Base-by-base conservation (phyloP, 2,113 vertebrate species). In the Bubo scandiacus region DNA sequence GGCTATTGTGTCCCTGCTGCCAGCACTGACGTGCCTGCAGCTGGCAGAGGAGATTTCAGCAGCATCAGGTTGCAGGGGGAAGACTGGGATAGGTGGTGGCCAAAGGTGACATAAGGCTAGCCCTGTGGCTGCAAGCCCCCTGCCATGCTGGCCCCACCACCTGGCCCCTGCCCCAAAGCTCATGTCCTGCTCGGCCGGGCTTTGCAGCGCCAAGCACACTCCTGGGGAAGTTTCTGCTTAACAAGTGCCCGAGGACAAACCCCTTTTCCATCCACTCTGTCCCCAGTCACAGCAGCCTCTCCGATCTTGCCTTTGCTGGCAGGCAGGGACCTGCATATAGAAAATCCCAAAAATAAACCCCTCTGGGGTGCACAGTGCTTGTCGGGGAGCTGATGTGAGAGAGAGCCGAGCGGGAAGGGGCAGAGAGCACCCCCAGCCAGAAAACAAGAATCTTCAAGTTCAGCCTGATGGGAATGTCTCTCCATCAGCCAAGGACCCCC, bases 141-240 rank as follows among this genome's bases (percentile, higher is more conserved):
- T 49, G 55, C 55, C 25, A 10, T 6, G 23, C 38, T 61, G 36
- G 38, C 26, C 45, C 30, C 2, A 1, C 8, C 3, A 1, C 66
- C 75, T n/a, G 40, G 57, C 18, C 47, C 47, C 75, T 29, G 61
- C 14, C 43, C 61, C 32, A 43, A 18, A 68, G 43, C 54, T 59
- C 52, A 19, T 1, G 3, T 18, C 27, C 55, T 71, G 27, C 74
- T 52, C 1, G 0, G 38, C 34, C 3, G 12, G 57, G n/a, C 29
- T 23, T 47, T 5, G 2, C 40, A 19, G 40, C 2, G 1, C 66
- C 5, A 0, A 70, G 22, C 23, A 21, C 4, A 1, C 10, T 49
- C 8, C 34, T 29, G 3, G 1, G n/a, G 58, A 40, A 65, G 17
- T 17, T 65, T 51, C 49, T 36, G 20, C 55, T 63, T 30, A 72